Conservation (phyloP, 2,113 vertebrate genomes). For the Shinisaurus crocodilurus region DNA sequence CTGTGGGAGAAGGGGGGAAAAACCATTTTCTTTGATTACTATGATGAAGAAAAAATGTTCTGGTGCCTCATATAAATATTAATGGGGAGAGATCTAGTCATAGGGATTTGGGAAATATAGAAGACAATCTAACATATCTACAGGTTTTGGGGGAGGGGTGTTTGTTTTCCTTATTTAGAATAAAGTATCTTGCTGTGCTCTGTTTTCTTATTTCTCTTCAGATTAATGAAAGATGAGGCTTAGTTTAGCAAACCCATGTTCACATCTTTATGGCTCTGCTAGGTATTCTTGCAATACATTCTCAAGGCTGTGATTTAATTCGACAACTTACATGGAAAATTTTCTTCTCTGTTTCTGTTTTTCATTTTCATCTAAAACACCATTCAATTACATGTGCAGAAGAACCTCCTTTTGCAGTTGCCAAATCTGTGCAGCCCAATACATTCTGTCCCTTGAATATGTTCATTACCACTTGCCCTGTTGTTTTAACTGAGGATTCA, state of each 20-base stretch:
- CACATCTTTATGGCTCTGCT: constrained; percentile 28
- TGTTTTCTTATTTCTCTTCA: constrained; percentile 34
- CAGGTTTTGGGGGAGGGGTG: neutral
- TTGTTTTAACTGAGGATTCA: neutral
- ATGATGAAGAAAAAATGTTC: constrained; percentile 54
- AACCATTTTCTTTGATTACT: constrained; percentile 59
- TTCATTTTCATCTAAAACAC: constrained; percentile 39
- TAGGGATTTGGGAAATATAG: constrained; percentile 27
- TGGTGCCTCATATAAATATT: constrained; percentile 56
- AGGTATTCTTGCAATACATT: constrained; percentile 19
- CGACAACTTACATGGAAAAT: accelerated
- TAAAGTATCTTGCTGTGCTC: constrained; percentile 46
- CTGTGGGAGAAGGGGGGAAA: neutral
- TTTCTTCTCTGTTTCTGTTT: constrained; percentile 9
- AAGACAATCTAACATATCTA: constrained; percentile 35
- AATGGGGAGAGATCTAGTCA: constrained; percentile 40
- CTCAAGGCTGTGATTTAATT: constrained; percentile 24
- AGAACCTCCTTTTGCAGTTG: neutral
- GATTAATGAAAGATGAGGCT: constrained; percentile 49
- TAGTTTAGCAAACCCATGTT: constrained; percentile 45
- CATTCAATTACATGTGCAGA: neutral
- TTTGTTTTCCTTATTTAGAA: constrained; percentile 48
- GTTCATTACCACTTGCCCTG: neutral
- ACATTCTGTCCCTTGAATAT: neutral
- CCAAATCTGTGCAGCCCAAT: neutral